These are phyloP conservation scores for Operophtera brumata DNA, from an alignment of 2,888 invertebrate species.

Conservation along the genomic window DNA sequence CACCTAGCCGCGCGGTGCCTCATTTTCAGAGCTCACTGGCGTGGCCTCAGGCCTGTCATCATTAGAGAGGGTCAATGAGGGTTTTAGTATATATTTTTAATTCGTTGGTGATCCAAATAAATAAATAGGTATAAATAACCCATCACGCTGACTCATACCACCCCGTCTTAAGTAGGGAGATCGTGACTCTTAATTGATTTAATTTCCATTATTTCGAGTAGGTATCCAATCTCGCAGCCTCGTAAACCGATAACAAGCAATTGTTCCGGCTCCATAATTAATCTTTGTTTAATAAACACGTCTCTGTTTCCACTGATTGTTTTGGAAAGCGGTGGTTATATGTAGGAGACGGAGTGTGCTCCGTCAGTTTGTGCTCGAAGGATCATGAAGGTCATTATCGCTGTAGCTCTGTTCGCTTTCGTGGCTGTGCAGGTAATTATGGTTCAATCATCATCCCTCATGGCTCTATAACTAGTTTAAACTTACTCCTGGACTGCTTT, in stretches of 20 bases:
- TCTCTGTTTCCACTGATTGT: conserved; percentile 30
- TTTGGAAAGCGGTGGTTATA: conserved; percentile 48
- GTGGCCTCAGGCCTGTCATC: no score
- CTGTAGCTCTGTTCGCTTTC: conserved; percentile 58
- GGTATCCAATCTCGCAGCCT: conserved; percentile 5
- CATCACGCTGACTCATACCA: no score
- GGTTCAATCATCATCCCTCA: neutral
- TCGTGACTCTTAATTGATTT: neutral
- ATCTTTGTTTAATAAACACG: conserved; percentile 32
- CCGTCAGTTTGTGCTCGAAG: conserved; percentile 14
- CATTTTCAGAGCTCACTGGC: no score
- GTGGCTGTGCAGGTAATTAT: conserved; percentile 63
- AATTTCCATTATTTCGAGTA: conserved; percentile 4
- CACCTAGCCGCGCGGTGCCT: no score
- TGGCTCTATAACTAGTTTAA: neutral
- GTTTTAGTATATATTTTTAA: no score
- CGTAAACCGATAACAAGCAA: conserved; percentile 29
- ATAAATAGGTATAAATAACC: no score
- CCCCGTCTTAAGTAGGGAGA: no score
- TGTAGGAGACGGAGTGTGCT: conserved; percentile 29
- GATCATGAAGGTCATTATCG: conserved; percentile 59
- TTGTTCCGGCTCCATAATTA: conserved; percentile 25
- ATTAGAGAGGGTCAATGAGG: no score
- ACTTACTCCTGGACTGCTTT: neutral
- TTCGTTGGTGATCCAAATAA: no score